These are phyloP conservation scores for Tragelaphus eurycerus DNA, from an alignment of 2,797 vertebrate species.

Conservation along the genomic window DNA sequence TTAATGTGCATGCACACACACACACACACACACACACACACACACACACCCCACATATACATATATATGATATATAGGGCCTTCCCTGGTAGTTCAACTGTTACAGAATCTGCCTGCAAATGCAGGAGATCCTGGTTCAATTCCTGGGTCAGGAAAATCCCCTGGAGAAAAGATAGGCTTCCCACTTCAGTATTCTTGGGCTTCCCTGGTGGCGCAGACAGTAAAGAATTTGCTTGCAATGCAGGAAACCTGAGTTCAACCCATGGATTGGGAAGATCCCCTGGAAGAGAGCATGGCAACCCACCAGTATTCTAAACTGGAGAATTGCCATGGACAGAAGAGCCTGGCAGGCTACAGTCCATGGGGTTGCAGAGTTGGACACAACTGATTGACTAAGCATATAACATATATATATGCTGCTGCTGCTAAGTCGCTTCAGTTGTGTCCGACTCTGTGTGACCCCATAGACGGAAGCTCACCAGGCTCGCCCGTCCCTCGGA, in stretches of 20 bases:
- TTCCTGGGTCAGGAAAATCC: neutral
- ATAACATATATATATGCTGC: neutral
- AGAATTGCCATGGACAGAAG: neutral
- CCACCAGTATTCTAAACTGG: neutral
- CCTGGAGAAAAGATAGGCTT: neutral
- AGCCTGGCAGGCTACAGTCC: neutral
- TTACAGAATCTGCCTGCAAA: neutral
- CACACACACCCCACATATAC: no score
- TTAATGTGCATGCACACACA: neutral
- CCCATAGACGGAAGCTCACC: no score
- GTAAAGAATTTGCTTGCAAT: neutral
- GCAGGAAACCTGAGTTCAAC: neutral
- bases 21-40: neutral
- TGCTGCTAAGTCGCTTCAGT: no score
- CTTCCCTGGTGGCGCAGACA: neutral
- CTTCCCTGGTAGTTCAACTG: neutral
- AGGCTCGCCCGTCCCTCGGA: no score
- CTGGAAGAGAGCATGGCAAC: neutral
- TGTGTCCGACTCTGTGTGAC: no score
- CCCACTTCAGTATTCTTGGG: neutral
- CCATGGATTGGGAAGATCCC: neutral
- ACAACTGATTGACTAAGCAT: neutral
- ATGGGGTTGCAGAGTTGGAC: fast-evolving
- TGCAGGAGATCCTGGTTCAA: neutral
- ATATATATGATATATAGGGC: neutral